phyloP scores from a whole-genome alignment of 1,140 invertebrate genomes.

The Drosophila athabasca region DNA sequence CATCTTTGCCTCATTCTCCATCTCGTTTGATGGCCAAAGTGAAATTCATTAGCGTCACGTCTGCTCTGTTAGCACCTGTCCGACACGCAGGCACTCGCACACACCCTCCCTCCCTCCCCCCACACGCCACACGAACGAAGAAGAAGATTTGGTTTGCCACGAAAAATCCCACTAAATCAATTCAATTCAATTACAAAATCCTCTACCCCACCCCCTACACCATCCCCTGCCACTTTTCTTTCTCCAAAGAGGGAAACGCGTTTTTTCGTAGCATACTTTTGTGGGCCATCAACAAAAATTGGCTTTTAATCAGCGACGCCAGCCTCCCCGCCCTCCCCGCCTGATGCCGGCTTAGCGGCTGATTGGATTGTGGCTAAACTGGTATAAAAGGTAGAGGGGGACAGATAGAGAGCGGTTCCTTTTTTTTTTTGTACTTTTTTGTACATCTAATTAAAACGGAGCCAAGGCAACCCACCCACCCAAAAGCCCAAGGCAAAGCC shows the following conservation, averaged over 20 bases:
- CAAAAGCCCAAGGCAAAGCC: slow-evolving; percentile 22
- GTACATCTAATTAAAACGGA: slow-evolving; percentile 59
- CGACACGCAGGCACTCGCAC: neutral
- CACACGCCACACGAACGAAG: slow-evolving; percentile 21
- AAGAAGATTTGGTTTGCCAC: neutral
- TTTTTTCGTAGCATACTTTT: slow-evolving; percentile 55
- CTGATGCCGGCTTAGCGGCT: slow-evolving; percentile 60
- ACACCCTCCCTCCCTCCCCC: too few relatives aligned
- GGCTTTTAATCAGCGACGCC: slow-evolving; percentile 62
- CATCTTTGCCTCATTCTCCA: neutral
- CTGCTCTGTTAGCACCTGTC: slow-evolving; percentile 46
- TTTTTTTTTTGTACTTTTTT: slow-evolving; percentile 8
- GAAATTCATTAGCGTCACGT: slow-evolving; percentile 62
- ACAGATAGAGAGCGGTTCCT: slow-evolving; percentile 34
- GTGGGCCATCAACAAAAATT: slow-evolving; percentile 41
- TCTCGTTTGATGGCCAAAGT: neutral
- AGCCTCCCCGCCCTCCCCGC: neutral
- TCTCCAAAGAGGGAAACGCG: slow-evolving; percentile 42
- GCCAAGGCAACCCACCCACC: slow-evolving; percentile 47
- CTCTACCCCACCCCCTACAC: neutral
- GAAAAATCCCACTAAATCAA: slow-evolving; percentile 70
- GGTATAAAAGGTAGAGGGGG: slow-evolving; percentile 8
- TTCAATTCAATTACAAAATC: slow-evolving; percentile 76
- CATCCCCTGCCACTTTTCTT: slow-evolving; percentile 46
- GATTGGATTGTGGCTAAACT: slow-evolving; percentile 64